phyloP scores from a whole-genome alignment of 2,888 invertebrate species.

The Pterobdella sp. region DNA sequence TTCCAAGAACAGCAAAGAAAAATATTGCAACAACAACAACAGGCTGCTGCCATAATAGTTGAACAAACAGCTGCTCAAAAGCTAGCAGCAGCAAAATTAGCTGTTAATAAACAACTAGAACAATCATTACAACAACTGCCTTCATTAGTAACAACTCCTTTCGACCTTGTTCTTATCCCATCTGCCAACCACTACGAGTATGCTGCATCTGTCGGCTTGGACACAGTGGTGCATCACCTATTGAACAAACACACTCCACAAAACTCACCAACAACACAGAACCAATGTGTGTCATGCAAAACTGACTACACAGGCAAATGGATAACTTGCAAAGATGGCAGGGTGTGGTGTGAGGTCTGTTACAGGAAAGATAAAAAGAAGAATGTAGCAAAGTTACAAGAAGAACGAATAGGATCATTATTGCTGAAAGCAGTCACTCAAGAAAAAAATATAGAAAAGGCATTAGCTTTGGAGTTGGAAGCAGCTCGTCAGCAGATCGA shows the following conservation, averaged over 20 bases:
- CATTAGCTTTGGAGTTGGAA: conserved; percentile 16
- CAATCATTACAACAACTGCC: conserved; percentile 14
- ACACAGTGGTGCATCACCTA: conserved; percentile 13
- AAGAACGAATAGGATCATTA: conserved; percentile 10
- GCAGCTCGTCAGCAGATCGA: conserved; percentile 22
- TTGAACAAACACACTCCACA: not conserved
- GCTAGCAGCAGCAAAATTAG: conserved; percentile 20
- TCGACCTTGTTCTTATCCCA: conserved; percentile 18
- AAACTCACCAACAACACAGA: not conserved
- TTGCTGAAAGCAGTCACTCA: conserved; percentile 17
- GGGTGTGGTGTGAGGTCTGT: conserved; percentile 19
- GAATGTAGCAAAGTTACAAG: conserved; percentile 13
- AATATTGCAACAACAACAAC: conserved; percentile 26
- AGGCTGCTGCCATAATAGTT: conserved; percentile 20
- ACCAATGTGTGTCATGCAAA: conserved; percentile 7
- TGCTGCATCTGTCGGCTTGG: conserved; percentile 17
- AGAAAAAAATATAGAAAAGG: conserved; percentile 21
- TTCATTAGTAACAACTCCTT: conserved; percentile 7
- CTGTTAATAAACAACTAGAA: conserved; percentile 22
- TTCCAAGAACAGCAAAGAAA: conserved; percentile 27
- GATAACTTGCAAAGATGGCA: not conserved
- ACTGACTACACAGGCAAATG: conserved; percentile 23
- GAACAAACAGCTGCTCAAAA: conserved; percentile 24
- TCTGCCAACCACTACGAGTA: conserved; percentile 8
- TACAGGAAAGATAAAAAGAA: conserved; percentile 19